Evolutionary conservation across 2,113 vertebrate species (phyloP).

Genomic region (Puma concolor): DNA sequence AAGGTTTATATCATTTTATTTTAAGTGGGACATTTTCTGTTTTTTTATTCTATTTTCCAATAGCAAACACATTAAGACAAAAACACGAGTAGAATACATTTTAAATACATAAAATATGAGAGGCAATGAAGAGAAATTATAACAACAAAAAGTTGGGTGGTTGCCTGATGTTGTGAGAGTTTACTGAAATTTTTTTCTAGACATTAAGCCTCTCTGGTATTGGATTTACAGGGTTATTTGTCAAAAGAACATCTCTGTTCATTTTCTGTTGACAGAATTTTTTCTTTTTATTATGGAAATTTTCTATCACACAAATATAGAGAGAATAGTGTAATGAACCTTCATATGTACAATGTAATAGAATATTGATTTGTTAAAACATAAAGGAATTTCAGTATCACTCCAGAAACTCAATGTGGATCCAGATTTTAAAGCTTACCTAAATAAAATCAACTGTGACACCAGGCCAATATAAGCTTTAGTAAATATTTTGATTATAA

Average conservation of each 20-base stretch:
- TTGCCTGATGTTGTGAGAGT: background rate
- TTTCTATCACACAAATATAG: background rate
- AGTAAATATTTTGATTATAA: background rate
- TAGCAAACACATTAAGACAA: background rate
- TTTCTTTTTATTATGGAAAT: conserved; percentile 17
- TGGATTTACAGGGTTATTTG: background rate
- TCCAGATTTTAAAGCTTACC: background rate
- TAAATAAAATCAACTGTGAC: background rate
- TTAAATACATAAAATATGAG: background rate
- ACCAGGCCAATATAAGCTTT: background rate
- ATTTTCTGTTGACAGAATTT: conserved; percentile 15
- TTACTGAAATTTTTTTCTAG: background rate
- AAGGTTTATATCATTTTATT: background rate
- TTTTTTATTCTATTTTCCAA: background rate
- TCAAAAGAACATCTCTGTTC: background rate
- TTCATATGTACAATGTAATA: background rate
- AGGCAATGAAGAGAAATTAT: background rate
- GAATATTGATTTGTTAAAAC: background rate
- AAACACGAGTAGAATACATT: background rate
- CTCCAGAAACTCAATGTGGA: background rate
- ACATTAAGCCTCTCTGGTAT: background rate
- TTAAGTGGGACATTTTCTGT: background rate
- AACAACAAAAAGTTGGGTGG: background rate
- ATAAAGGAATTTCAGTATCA: background rate
- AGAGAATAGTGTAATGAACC: background rate